A percentile compares a stretch with the other conserved stretches of the same genome.
Conservation (phyloP, 2,797 vertebrate genomes). For the Falco novaeseelandiae region DNA sequence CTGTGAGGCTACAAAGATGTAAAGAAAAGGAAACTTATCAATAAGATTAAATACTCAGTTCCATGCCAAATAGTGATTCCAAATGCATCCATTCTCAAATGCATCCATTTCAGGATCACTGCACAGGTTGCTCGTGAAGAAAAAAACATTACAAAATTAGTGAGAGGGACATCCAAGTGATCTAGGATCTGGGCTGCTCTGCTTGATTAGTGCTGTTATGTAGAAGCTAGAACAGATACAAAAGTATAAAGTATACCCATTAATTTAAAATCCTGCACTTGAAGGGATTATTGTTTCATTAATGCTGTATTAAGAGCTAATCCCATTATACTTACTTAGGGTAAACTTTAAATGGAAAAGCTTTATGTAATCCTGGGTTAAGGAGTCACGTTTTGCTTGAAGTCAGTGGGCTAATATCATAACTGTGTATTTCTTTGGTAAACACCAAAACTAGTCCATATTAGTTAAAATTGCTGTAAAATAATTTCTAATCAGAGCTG, state of each 20-base stretch:
- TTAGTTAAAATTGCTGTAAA: not conserved
- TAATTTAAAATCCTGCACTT: not conserved
- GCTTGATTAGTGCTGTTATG: not conserved
- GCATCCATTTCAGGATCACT: not conserved
- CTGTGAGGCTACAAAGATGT: not conserved
- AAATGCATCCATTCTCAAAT: not conserved
- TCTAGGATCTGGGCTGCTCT: not conserved
- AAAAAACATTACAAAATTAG: not conserved
- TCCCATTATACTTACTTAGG: not conserved
- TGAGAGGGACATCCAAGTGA: not conserved
- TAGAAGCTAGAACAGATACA: not conserved
- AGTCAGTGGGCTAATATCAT: not conserved
- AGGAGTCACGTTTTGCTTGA: not conserved
- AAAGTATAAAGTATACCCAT: not conserved
- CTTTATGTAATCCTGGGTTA: not conserved
- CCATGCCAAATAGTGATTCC: not conserved
- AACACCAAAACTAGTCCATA: not conserved
- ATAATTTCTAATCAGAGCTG: not conserved
- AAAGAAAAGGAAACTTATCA: not conserved
- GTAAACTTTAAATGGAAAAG: not conserved
- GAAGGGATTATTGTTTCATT: conserved; percentile 10
- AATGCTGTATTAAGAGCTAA: conserved; percentile 10
- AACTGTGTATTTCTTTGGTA: not conserved
- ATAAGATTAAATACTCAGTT: not conserved
- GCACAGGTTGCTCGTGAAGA: not conserved